These are phyloP conservation scores for Oryzias sinensis DNA, from an alignment of 2,797 vertebrate species.

Conservation along the genomic window DNA sequence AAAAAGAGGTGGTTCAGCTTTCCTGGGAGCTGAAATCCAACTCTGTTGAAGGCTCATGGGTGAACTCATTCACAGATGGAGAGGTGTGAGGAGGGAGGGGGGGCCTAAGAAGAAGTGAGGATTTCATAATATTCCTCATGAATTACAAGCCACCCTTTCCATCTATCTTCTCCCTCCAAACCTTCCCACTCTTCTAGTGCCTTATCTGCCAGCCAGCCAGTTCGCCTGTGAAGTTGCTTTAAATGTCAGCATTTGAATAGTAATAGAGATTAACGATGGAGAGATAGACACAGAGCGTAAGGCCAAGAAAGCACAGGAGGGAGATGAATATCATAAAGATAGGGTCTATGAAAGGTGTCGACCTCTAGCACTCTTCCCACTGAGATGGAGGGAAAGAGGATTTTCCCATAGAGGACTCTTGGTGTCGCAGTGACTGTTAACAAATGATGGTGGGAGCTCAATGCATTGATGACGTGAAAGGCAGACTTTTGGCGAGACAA, in stretches of 20 bases:
- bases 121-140: constrained; percentile 46
- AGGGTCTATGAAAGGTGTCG: constrained; percentile 37
- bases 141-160: constrained; percentile 20
- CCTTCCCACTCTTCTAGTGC: constrained; percentile 15
- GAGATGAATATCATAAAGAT: constrained; percentile 66
- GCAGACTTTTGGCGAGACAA: neutral
- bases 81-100: constrained; percentile 28
- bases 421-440: constrained; percentile 25
- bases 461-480: constrained; percentile 16
- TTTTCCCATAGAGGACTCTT: constrained; percentile 8
- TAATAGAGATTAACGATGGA: constrained; percentile 66
- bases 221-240: constrained; percentile 61
- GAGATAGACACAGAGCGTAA: constrained; percentile 45
- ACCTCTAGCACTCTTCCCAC: constrained; percentile 19
- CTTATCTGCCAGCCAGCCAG: constrained; percentile 54
- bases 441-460: constrained; percentile 1
- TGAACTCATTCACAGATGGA: constrained; percentile 53
- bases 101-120: constrained; percentile 41
- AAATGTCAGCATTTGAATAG: constrained; percentile 78
- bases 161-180: constrained; percentile 12
- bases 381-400: constrained; percentile 8
- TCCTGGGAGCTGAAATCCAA: constrained; percentile 59
- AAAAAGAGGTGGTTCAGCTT: constrained; percentile 46
- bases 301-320: constrained; percentile 29
- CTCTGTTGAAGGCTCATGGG: constrained; percentile 48